Evolutionary conservation across 2,113 vertebrate genomes (phyloP).

Genomic region (Oncorhynchus masou): DNA sequence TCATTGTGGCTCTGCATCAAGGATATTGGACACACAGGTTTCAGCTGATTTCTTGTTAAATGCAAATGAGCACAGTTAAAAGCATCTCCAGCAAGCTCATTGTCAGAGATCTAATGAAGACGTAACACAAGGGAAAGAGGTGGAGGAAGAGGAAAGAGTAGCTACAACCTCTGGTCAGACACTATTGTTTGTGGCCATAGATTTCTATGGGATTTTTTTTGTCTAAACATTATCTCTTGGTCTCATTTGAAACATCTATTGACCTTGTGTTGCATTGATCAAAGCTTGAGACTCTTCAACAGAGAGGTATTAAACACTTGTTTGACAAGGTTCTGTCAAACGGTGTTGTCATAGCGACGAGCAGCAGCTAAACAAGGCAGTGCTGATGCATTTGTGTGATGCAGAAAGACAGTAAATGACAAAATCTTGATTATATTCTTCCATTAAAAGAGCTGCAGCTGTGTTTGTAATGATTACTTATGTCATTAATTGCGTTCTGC

Average conservation of each 20-base stretch:
- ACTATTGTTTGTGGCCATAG: constrained; percentile 13
- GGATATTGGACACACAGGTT: constrained; percentile 7
- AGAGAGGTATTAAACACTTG: constrained; percentile 49
- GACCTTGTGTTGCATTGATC: constrained; percentile 36
- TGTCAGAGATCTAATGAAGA: constrained; percentile 7
- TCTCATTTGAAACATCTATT: constrained; percentile 38
- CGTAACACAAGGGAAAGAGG: neutral
- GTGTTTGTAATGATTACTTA: constrained; percentile 19
- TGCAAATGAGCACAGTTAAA: constrained; percentile 2
- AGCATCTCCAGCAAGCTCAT: neutral
- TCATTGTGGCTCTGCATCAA: too few species aligned
- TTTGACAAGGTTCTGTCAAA: constrained; percentile 54
- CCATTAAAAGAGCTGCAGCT: constrained; percentile 20
- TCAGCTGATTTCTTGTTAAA: constrained; percentile 41
- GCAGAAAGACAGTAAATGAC: constrained; percentile 29
- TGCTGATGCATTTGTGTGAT: constrained; percentile 1
- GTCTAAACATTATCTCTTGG: constrained; percentile 25
- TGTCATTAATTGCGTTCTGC: constrained; percentile 32
- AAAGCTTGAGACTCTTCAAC: constrained; percentile 45
- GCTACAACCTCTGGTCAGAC: constrained; percentile 12
- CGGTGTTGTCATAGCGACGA: constrained; percentile 44
- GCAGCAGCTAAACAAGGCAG: constrained; percentile 28
- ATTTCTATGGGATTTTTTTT: constrained; percentile 14
- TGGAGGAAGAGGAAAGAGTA: neutral
- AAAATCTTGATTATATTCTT: constrained; percentile 35